phyloP scores from a whole-genome alignment of 2,797 vertebrate genomes.

The Enteromius radiatus region DNA sequence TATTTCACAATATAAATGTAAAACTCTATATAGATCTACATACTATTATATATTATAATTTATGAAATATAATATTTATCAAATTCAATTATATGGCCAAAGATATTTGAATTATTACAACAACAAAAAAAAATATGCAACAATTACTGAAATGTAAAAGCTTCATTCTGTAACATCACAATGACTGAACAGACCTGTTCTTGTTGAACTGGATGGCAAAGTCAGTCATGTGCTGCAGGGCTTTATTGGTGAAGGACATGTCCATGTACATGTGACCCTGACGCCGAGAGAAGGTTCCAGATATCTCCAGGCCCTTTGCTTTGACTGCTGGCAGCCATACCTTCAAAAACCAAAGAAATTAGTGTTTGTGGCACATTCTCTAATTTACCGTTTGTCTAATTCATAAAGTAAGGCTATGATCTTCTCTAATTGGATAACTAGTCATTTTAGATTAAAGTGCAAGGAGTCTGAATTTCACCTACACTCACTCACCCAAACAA shows the following conservation, averaged over 20 bases:
- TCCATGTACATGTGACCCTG: conserved; percentile 99
- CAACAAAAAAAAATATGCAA: too few relatives aligned
- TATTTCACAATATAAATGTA: not conserved
- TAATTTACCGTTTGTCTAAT: not conserved
- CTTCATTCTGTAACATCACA: not conserved
- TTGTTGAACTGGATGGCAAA: conserved; percentile 99
- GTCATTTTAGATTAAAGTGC: conserved; percentile 14
- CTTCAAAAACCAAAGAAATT: conserved; percentile 68
- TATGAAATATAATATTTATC: not conserved
- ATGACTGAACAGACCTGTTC: conserved; percentile 81
- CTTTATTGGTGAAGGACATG: conserved; percentile 98
- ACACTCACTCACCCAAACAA: conserved; percentile 24
- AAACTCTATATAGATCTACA: not conserved
- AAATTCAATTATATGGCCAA: too few relatives aligned
- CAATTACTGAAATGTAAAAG: not conserved
- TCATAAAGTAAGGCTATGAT: not conserved
- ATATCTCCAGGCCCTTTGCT: conserved; percentile 96
- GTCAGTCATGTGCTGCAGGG: conserved; percentile 98
- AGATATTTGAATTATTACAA: too few relatives aligned
- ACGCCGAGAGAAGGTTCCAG: conserved; percentile 93
- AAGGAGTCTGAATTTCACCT: conserved; percentile 9
- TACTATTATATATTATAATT: not conserved
- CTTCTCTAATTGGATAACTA: not conserved
- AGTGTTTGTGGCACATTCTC: not conserved
- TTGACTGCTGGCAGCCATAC: conserved; percentile 97